Evolutionary conservation across 2,888 invertebrate species (phyloP), one percentile per base, ranked within the genome.

Genomic region (Tiliacea aurago): DNA sequence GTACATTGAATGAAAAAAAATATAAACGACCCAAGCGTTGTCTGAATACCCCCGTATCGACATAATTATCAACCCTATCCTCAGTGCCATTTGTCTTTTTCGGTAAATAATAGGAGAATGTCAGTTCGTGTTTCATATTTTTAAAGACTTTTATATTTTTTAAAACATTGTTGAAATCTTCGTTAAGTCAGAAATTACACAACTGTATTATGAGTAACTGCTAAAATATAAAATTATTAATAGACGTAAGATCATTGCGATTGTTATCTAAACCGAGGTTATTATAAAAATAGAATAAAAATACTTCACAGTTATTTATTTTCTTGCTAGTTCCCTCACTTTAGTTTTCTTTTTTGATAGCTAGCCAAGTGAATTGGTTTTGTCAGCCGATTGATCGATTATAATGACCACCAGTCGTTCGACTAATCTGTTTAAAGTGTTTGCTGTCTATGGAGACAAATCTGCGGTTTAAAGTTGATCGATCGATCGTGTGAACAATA

Each of bases 371-470:
- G 76, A 78, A 81, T 81, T 81, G 45, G 37, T 49, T 56, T 70
- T 81, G 76, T 55, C 64, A 72, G 33, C 13, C n/a, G 41, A 51
- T 47, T 82, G 81, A 82, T 72, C 56, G 72, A 78, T 82, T 56
- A 67, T 43, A 78, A 59, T 53, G 56, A 11, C 13, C 13, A 33
- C 45, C 1, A 68, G 53, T 33, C 28, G 41, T 20, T 65, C 6
- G 13, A 37, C 55, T 76, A 78, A 67, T 71, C 67, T 67, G 51
- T 71, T 51, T 59, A 59, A 63, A 63, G 23, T 67, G 59, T 67
- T 76, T 51, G 9, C 62, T 78, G 55, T 82, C 72, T 64, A 56
- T 68, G n/a, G 58, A 78, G 56, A 83, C 53, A 83, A 73, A 78
- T 68, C 43, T 67, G 43, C 5, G 15, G n/a, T 53, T 65, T 43